phyloP scores from a whole-genome alignment of 2,113 vertebrate species.

The Chaenogobius annularis region DNA sequence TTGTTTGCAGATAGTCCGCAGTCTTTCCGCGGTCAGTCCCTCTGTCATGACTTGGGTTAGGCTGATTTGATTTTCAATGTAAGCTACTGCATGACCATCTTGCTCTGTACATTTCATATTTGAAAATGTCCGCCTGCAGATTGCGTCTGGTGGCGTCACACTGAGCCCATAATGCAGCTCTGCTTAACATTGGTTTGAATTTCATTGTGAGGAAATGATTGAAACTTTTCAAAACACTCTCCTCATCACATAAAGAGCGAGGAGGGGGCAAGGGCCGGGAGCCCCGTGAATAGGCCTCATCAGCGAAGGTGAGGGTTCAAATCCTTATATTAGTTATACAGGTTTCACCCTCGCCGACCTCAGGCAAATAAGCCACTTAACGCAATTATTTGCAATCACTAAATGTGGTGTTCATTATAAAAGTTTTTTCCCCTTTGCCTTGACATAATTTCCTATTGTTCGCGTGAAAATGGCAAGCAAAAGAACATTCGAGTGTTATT shows the following conservation, averaged over 20 bases:
- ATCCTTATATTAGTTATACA: slow-evolving; percentile 86
- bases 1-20: background rate
- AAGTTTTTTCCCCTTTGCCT: slow-evolving; percentile 72
- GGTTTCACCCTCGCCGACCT: slow-evolving; percentile 89
- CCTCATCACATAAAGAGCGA: slow-evolving; percentile 78
- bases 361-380: slow-evolving; percentile 87
- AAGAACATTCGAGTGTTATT: slow-evolving; percentile 77
- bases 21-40: background rate
- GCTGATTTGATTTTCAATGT: background rate
- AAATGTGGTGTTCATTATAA: slow-evolving; percentile 92
- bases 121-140: background rate
- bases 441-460: slow-evolving; percentile 82
- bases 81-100: background rate
- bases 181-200: slow-evolving; percentile 72
- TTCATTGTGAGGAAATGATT: slow-evolving; percentile 67
- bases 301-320: slow-evolving; percentile 92
- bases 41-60: background rate
- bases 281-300: slow-evolving; percentile 97
- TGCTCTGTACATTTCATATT: slow-evolving; percentile 7
- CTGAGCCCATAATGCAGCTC: slow-evolving; percentile 23
- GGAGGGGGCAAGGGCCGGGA: slow-evolving; percentile 84
- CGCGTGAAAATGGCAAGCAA: slow-evolving; percentile 72
- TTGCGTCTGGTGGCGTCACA: slow-evolving; percentile 12
- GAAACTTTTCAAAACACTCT: slow-evolving; percentile 84
- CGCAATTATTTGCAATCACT: slow-evolving; percentile 98